phyloP scores from a whole-genome alignment of 2,888 invertebrate genomes.

The Notocelia uddmanniana region DNA sequence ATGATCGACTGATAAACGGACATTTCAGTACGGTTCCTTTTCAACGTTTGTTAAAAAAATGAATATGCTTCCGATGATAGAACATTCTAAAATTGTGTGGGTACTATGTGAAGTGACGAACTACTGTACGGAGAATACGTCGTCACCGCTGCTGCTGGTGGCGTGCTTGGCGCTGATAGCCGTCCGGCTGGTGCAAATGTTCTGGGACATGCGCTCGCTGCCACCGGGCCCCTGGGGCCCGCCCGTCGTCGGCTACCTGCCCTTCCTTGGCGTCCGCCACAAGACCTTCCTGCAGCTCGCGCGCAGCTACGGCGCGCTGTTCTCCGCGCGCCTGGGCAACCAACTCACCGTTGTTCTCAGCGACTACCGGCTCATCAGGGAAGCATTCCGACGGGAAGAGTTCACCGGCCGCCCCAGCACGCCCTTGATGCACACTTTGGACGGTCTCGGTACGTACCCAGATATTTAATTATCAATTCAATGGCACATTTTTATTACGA shows the following conservation, averaged over 20 bases:
- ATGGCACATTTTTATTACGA: not conserved
- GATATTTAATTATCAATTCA: conserved; percentile 13
- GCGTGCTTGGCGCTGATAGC: conserved; percentile 79
- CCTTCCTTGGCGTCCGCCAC: conserved; percentile 92
- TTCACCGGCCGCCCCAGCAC: conserved; percentile 95
- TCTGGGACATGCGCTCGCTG: conserved; percentile 81
- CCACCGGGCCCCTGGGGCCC: conserved; percentile 96
- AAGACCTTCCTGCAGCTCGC: conserved; percentile 92
- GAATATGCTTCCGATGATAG: conserved; percentile 72
- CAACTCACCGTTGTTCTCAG: conserved; percentile 94
- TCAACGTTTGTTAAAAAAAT: conserved; percentile 53
- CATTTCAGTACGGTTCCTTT: conserved; percentile 50
- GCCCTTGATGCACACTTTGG: conserved; percentile 93
- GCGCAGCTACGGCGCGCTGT: conserved; percentile 92
- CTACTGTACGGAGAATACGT: conserved; percentile 74
- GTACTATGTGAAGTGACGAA: conserved; percentile 79
- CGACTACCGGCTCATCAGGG: conserved; percentile 94
- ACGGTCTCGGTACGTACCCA: conserved; percentile 93
- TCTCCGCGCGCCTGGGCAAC: conserved; percentile 92
- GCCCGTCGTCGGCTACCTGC: conserved; percentile 93
- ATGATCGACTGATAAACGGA: conserved; percentile 62
- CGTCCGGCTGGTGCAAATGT: conserved; percentile 76
- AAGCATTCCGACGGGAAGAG: conserved; percentile 94
- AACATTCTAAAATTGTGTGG: conserved; percentile 84
- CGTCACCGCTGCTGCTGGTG: conserved; percentile 78